Conservation (phyloP, 2,797 vertebrate genomes). For the Melanotaenia trifasciata region DNA sequence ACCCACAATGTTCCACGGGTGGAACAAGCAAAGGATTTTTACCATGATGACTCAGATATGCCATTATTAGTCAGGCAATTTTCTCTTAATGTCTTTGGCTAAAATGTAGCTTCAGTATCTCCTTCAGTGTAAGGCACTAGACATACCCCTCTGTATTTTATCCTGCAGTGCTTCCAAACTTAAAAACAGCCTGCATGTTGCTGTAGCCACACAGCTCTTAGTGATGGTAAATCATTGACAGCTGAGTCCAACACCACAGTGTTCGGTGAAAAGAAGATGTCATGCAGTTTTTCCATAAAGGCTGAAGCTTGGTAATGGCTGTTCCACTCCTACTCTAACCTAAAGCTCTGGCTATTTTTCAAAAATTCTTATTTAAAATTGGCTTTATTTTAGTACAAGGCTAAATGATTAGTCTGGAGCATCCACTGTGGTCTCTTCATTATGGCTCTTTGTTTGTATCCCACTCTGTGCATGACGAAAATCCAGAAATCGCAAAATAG, state of each 20-base stretch:
- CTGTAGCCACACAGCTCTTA: not conserved
- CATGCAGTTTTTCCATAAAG: too few relatives aligned
- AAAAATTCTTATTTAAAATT: not conserved
- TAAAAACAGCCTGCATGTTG: not conserved
- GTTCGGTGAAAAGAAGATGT: too few relatives aligned
- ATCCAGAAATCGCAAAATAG: too few relatives aligned
- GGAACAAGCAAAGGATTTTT: too few relatives aligned
- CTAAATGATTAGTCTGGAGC: too few relatives aligned
- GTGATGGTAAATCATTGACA: not conserved
- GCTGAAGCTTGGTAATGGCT: too few relatives aligned
- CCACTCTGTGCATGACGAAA: too few relatives aligned
- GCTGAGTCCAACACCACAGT: not conserved
- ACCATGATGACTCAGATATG: not conserved
- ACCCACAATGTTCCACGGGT: too few relatives aligned
- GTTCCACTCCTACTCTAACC: not conserved
- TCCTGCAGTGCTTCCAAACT: not conserved
- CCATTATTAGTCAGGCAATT: constrained; percentile 1
- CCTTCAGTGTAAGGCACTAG: not conserved
- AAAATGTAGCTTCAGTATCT: not conserved
- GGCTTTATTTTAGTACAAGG: not conserved
- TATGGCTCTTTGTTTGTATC: too few relatives aligned
- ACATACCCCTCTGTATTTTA: not conserved
- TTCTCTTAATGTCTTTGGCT: not conserved
- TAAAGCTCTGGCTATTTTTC: not conserved
- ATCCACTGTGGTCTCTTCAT: too few relatives aligned